Base-by-base conservation (phyloP, 2,888 invertebrate genomes). In the Drosophila putrida region DNA sequence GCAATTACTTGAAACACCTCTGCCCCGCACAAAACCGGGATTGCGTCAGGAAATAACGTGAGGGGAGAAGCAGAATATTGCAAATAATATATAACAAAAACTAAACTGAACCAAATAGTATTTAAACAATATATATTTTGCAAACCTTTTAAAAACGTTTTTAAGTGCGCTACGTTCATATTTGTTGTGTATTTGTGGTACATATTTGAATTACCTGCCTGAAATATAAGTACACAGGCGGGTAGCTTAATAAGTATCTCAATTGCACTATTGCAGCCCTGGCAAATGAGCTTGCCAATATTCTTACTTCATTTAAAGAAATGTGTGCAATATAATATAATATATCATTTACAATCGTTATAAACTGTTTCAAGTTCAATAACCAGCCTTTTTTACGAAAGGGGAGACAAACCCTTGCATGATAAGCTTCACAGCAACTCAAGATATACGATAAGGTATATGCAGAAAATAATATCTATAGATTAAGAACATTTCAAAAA, bases 101-200 rank as follows among this genome's bases (percentile, higher is more conserved):
- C 47, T 20, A 44, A 55, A 64, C 20, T 41, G 44, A 43, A 64
- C 50, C 71, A 75, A 76, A 82, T 80, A 78, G 71, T 85, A 82
- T 82, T 85, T 75, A 82, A 83, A 80, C 80, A 82, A 75, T 71
- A 70, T 70, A 70, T 69, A 70, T 64, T 68, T 82, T 76, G 76
- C 78, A 76, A 85, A 78, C 76, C 72, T 79, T 86, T 86, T 75
- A 71, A 82, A 85, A 82, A 66, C 47, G 47, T 65, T 71, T 68
- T 85, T 73, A 78, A 82, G 82, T 80, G 72, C 69, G 70, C 58
- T 63, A 25, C 47, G 41, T 49, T 59, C 13, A 43, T 60, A 53
- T 55, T 70, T 63, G 57, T 60, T 67, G 58, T 66, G 41, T 79
- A 55, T 71, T 67, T 67, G 44, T 51, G 71, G 47, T 72, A 76